These are phyloP conservation scores for Ditula angustiorana DNA, from an alignment of 2,888 invertebrate species.

Conservation along the genomic window DNA sequence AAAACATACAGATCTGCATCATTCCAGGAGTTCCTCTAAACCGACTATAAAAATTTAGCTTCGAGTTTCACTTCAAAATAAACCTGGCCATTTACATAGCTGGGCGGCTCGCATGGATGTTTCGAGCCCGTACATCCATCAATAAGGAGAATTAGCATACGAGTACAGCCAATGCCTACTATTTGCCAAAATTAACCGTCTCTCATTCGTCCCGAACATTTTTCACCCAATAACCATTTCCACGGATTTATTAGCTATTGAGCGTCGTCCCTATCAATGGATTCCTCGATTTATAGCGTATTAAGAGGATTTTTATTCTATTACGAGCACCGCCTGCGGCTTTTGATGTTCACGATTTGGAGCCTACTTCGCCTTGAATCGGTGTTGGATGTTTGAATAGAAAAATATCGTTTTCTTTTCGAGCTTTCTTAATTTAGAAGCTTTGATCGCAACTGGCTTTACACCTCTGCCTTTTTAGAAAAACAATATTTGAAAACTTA, in stretches of 20 bases:
- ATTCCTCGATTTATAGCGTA: constrained; percentile 41
- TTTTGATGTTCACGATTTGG: constrained; percentile 19
- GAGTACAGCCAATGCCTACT: neutral
- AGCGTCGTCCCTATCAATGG: constrained; percentile 40
- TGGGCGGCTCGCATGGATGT: neutral
- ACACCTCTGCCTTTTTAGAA: neutral
- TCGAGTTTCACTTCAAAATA: neutral
- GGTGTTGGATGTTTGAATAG: neutral
- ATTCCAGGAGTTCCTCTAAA: neutral
- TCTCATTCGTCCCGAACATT: constrained; percentile 35
- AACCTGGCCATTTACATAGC: neutral
- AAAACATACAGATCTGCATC: neutral
- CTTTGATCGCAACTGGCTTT: neutral
- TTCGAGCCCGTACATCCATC: constrained; percentile 4
- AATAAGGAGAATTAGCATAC: constrained; percentile 26
- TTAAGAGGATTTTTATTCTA: constrained; percentile 43
- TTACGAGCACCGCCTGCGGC: constrained; percentile 34
- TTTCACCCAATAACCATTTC: constrained; percentile 43
- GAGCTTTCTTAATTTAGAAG: neutral
- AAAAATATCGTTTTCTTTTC: neutral
- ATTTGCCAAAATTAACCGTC: constrained; percentile 38
- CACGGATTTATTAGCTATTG: constrained; percentile 43
- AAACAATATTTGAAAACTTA: constrained; percentile 1
- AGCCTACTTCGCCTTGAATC: neutral
- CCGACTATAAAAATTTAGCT: too few relatives aligned